Conservation (phyloP, 2,888 invertebrate genomes). For the Tetragonula carbonaria region DNA sequence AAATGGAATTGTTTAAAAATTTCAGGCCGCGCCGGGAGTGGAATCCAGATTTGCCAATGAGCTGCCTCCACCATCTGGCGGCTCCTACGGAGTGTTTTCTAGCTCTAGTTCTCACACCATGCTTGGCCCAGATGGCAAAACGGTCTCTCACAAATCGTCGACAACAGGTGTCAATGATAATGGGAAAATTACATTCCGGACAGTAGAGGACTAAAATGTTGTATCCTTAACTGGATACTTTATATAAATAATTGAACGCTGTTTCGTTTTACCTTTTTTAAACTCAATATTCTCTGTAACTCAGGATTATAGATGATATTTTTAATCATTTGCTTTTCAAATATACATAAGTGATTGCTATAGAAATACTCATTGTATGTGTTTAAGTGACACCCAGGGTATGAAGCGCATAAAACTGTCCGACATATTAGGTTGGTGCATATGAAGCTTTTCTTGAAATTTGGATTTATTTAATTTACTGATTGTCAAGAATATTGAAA, state of each 20-base stretch:
- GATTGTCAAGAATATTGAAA: too few relatives aligned
- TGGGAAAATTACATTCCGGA: slow-evolving; percentile 88
- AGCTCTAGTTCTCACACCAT: slow-evolving; percentile 87
- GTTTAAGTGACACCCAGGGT: slow-evolving; percentile 5
- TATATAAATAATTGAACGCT: neutral
- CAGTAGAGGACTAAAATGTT: slow-evolving; percentile 82
- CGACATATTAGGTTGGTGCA: too few relatives aligned
- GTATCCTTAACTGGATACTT: neutral
- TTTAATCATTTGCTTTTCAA: slow-evolving; percentile 33
- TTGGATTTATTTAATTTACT: too few relatives aligned
- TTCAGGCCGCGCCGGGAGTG: slow-evolving; percentile 73
- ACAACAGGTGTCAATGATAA: slow-evolving; percentile 90
- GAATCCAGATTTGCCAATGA: slow-evolving; percentile 78
- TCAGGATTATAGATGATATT: slow-evolving; percentile 40
- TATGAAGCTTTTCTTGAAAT: too few relatives aligned
- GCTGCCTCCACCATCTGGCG: slow-evolving; percentile 76
- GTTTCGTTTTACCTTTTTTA: neutral
- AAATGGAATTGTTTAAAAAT: neutral
- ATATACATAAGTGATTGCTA: slow-evolving; percentile 30
- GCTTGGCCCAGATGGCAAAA: slow-evolving; percentile 86
- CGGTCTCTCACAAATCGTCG: slow-evolving; percentile 85
- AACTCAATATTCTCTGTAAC: slow-evolving; percentile 32
- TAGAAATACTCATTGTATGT: slow-evolving; percentile 48
- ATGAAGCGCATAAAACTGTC: neutral
- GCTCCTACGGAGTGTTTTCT: slow-evolving; percentile 86